Base-by-base conservation (phyloP, 2,888 invertebrate species). In the Brachyptera risi region DNA sequence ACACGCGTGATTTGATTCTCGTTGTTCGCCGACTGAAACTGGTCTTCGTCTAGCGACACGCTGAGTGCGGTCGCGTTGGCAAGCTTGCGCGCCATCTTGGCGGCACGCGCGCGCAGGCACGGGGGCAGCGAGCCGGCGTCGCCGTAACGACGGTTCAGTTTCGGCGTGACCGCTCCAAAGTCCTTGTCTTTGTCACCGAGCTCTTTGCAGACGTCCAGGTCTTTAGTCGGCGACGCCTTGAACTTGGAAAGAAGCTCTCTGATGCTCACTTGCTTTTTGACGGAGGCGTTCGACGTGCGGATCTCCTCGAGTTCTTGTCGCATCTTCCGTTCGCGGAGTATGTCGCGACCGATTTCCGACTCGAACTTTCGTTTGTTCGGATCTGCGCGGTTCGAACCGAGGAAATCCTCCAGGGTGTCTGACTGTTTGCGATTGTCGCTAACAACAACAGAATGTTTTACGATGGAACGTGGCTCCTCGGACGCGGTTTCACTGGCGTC, bases 31-130 rank as follows among this genome's bases (percentile, higher is more conserved):
- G 64, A 57, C 19, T 31, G 65, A 67, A 89, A 88, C 11, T 86
- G 87, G 66, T 85, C 86, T 68, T 88, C 88, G 72, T 88, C 88
- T 59, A 88, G 72, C 0, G 88, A 88, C 24, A 63, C 66, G 27
- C 67, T 67, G 19, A 67, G 37, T 23, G 62, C 58, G 1, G 65
- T 58, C 0, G 87, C 85, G 69, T 83, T 86, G 58, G 78, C 75
- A 0, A 84, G 81, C 65, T 83, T 81, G 69, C 84, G 85, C 0
- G 84, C 76, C 57, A 83, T 70, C 65, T 77, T 78, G 62, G 76
- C 77, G 19, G 80, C 79, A 68, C 82, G 80, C 0, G 86, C 84
- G 0, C 86, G 78, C 51, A 83, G 73, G 63, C 84, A 83, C 0
- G 84, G 84, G 1, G 84, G 83, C 61, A 81, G 63, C 64, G 51